Evolutionary conservation across 2,797 vertebrate genomes (phyloP).

Genomic region (Scomberomorus guttatus): DNA sequence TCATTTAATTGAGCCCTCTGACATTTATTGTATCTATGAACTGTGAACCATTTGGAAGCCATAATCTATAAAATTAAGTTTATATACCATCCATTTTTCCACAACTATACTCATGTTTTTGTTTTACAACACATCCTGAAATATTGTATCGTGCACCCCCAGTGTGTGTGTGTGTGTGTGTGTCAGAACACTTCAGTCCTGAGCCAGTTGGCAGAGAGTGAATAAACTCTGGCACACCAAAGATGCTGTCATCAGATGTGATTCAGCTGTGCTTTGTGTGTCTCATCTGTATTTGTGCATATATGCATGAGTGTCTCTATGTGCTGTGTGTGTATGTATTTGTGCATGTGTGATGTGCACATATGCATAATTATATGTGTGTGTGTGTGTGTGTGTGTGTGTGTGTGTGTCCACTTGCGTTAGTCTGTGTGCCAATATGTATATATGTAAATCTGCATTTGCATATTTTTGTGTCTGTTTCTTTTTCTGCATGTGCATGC

Average conservation of each 20-base stretch:
- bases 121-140: not conserved
- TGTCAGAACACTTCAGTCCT: conserved; percentile 27
- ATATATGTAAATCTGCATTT: conserved; percentile 23
- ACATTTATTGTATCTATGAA: not conserved
- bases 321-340: not conserved
- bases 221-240: conserved; percentile 33
- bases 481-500: not conserved
- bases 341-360: not conserved
- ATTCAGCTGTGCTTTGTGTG: conserved; percentile 57
- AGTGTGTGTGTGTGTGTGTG: conserved; percentile 1
- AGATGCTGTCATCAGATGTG: conserved; percentile 59
- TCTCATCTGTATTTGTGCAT: conserved; percentile 21
- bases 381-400: not conserved
- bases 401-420: conserved; percentile 15
- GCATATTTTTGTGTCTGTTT: conserved; percentile 10
- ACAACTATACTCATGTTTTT: not conserved
- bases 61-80: not conserved
- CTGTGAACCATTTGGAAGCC: not conserved
- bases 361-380: conserved; percentile 1
- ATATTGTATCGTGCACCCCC: not conserved
- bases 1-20: not conserved
- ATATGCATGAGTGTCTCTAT: not conserved
- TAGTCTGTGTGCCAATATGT: conserved; percentile 7
- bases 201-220: conserved; percentile 9
- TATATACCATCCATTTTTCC: not conserved